Base-by-base conservation (phyloP, 2,888 invertebrate genomes). In the Drosophila prolongata region DNA sequence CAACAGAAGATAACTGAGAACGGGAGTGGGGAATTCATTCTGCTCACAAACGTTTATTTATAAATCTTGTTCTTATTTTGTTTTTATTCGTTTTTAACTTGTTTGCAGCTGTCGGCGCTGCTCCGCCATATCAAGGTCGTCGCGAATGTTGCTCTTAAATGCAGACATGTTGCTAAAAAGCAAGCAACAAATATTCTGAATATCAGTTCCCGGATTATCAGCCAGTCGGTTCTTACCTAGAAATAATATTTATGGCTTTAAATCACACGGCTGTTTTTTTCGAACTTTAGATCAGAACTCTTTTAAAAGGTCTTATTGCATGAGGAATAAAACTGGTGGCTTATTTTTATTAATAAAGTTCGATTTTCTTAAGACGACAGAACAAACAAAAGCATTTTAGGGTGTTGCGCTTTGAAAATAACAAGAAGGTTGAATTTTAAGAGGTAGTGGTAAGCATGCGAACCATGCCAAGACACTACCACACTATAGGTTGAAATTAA, bases 41-140 rank as follows among this genome's bases (percentile, higher is more conserved):
- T 44, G 37, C 37, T 59, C 60, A 60, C 60, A 1, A 44, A 37
- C 44, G 52, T 60, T 77, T 82, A 70, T 80, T 76, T 77, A 86
- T 82, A 86, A 55, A 64, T 24, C 50, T 47, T 47, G 40, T 65
- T 40, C 67, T 46, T 30, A 30, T 40, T 43, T 27, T 56, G 8
- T 27, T 40, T 42, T 47, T 40, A 46, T 42, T 69, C 58, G 24
- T 47, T 71, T 49, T 67, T 37, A 66, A 61, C 57, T 75, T 73
- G 58, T 43, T 68, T 62, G 37, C 77, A 79, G 73, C 73, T 80
- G 64, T 78, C 76, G 37, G 50, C 68, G 66, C 68, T 69, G 70
- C 76, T 66, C 49, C 66, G 66, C 55, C 61, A 10, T 57, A 46
- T 70, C 80, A 81, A 81, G 81, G 84, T 78, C 84, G 84, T 76